A percentile compares a stretch with the other conserved stretches of the same genome.
phyloP scores from a whole-genome alignment of 2,113 vertebrate species.

The Pterophyllum scalare region DNA sequence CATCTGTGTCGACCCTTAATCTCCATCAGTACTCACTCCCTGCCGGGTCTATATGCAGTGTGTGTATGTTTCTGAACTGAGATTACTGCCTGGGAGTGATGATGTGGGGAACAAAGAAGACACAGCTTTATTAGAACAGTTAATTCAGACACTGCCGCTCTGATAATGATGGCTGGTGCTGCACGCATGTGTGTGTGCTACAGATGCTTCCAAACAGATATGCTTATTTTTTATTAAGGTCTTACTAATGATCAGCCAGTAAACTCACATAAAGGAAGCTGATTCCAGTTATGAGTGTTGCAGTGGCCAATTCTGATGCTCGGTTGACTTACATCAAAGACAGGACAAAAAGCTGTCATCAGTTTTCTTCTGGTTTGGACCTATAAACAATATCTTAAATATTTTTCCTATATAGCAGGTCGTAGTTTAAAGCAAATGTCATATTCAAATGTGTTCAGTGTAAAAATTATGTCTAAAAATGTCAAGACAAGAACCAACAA shows the following conservation, averaged over 20 bases:
- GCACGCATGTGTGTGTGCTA: background rate
- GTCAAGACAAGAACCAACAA: background rate
- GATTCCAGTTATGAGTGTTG: slow-evolving; percentile 13
- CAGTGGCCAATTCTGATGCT: slow-evolving; percentile 28
- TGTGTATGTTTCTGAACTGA: slow-evolving; percentile 32
- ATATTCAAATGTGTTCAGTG: background rate
- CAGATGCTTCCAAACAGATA: slow-evolving; percentile 1
- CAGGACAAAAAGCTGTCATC: slow-evolving; percentile 20
- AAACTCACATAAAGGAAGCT: slow-evolving; percentile 17
- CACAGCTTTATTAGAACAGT: slow-evolving; percentile 6
- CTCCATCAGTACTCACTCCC: slow-evolving; percentile 55
- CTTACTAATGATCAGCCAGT: slow-evolving; percentile 18
- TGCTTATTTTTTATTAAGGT: background rate
- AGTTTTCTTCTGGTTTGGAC: slow-evolving; percentile 13
- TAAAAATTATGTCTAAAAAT: background rate
- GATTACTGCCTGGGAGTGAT: slow-evolving; percentile 23
- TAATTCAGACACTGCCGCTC: slow-evolving; percentile 18
- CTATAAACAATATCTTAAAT: slow-evolving; percentile 2
- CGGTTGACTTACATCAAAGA: slow-evolving; percentile 32
- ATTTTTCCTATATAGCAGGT: slow-evolving; percentile 16
- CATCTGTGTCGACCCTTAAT: slow-evolving; percentile 79
- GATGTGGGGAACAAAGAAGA: slow-evolving; percentile 56
- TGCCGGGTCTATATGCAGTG: slow-evolving; percentile 36
- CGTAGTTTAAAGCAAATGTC: slow-evolving; percentile 1
- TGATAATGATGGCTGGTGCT: background rate